Base-by-base conservation (phyloP, 2,797 vertebrate species). In the Anabacerthia variegaticeps region DNA sequence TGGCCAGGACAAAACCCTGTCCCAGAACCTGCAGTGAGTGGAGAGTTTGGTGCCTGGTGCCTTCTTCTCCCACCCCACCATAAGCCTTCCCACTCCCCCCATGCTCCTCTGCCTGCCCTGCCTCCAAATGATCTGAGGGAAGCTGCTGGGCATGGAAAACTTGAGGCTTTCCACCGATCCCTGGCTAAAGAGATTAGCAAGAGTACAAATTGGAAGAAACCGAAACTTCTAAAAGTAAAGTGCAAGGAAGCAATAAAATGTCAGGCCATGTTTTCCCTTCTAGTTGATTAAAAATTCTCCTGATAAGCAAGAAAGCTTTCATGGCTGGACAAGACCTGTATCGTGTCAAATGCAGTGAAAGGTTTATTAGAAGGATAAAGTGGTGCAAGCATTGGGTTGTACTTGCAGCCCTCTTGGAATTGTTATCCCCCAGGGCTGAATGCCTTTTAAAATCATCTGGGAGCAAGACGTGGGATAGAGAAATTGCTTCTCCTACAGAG, bases 271-370 rank as follows among this genome's bases (percentile, higher is more conserved):
- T 74, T 96, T 95, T 93, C 14, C 19, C 62, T 83, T 88, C 56
- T 65, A 56, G 58, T 89, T 84, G 92, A 78, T 94, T 92, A 96
- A 98, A 98, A 98, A 97, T 97, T 97, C 95, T 98, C 96, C 97
- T 98, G 97, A 97, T 98, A 98, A 98, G 98, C 98, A 98, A 96
- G 88, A 98, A 98, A 97, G 63, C 95, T 98, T 98, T 97, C 93
- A 93, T 95, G 85, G 88, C 68, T 82, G 84, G 94, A 93, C 95
- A 67, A 97, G 98, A 97, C 97, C 97, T 98, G 97, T 93, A 76
- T 97, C 52, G n/a, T 92, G 97, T 96, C 94, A 95, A 88, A 77
- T 26, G 41, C 73, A 91, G 28, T 83, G 75, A 94, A 88, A 85
- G 88, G 69, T 91, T 96, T 89, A 88, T 95, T 85, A 55, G 54